Base-by-base conservation (phyloP, 2,888 invertebrate species). In the Subacronicta megacephala region DNA sequence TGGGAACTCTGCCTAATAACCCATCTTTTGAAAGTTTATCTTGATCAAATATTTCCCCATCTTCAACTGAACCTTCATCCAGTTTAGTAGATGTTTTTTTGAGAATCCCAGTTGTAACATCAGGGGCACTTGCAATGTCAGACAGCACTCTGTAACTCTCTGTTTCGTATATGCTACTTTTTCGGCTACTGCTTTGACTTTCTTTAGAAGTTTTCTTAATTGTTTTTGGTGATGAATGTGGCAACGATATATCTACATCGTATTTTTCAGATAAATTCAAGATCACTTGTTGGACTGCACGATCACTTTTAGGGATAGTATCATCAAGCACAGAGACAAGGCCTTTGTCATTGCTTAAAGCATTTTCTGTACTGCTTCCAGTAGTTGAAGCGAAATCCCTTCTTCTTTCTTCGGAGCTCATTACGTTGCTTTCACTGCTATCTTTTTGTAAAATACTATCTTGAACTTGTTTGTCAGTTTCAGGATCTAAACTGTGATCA, bases 61-160 rank as follows among this genome's bases (percentile, higher is more conserved):
- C 88, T 45, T 88, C 89, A 38, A 87, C 54, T 13, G 82, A 85
- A 36, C 73, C 84, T n/a, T 88, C 90, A 35, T 84, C 85, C 12
- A 72, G 56, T 77, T 84, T 86, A 53, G 78, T 77, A 29, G 87
- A 55, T 9, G 74, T 62, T 78, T 92, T 90, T 82, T 92, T 91
- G 45, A 92, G 81, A 65, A 92, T 92, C 23, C 92, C 88, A 12
- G 86, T 79, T 23, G 88, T 85, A 33, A 83, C 70, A 72, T 94
- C 93, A 43, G 75, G 65, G 3, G 82, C 84, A 40, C 82, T 89
- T 13, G 84, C 85, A 44, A 87, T 84, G 68, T 94, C 93, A n/a
- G 92, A 90, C 12, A 94, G 77, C n/a, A 94, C 94, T 83, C 92
- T 94, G 62, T 95, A 95, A 75, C 94, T 95, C 75, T 94, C 94